A percentile compares a stretch with the other conserved stretches of the same genome.
Conservation (phyloP, 1,140 invertebrate species). For the Arctopsyche grandis region DNA sequence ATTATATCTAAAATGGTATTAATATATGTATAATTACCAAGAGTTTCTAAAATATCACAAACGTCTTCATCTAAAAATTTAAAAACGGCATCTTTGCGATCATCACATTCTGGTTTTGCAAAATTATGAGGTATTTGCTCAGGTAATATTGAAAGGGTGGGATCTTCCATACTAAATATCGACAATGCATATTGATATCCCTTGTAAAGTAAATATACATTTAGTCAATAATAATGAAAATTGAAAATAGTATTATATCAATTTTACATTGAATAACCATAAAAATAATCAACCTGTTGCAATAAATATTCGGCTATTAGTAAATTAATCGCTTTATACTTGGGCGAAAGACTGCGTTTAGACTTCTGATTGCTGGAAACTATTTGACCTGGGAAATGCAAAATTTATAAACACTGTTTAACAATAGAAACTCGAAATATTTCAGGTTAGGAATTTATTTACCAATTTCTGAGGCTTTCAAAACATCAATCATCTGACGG, state of each 20-base stretch:
- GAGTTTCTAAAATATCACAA: constrained; percentile 64
- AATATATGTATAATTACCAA: too few relatives aligned
- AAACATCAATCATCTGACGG: constrained; percentile 66
- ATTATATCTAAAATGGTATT: too few relatives aligned
- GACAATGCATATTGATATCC: constrained; percentile 69
- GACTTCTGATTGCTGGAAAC: constrained; percentile 39
- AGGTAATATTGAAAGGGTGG: constrained; percentile 58
- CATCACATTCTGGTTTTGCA: neutral
- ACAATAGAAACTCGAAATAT: neutral
- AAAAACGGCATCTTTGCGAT: constrained; percentile 41
- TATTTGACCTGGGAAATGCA: constrained; percentile 34
- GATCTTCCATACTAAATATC: constrained; percentile 68
- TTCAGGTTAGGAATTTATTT: constrained; percentile 21
- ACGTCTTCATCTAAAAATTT: constrained; percentile 63
- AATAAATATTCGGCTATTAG: constrained; percentile 68
- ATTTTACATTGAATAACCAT: constrained; percentile 38
- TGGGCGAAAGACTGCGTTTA: constrained; percentile 60
- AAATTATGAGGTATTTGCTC: constrained; percentile 13
- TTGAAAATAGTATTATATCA: too few relatives aligned
- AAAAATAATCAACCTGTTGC: constrained; percentile 55
- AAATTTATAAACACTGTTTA: constrained; percentile 11
- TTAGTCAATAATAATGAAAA: neutral
- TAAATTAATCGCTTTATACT: constrained; percentile 68
- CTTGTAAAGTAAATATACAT: constrained; percentile 58
- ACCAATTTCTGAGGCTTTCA: constrained; percentile 61